These are phyloP conservation scores for Acanthosepion esculentum DNA, from an alignment of 2,888 invertebrate species.

Conservation along the genomic window DNA sequence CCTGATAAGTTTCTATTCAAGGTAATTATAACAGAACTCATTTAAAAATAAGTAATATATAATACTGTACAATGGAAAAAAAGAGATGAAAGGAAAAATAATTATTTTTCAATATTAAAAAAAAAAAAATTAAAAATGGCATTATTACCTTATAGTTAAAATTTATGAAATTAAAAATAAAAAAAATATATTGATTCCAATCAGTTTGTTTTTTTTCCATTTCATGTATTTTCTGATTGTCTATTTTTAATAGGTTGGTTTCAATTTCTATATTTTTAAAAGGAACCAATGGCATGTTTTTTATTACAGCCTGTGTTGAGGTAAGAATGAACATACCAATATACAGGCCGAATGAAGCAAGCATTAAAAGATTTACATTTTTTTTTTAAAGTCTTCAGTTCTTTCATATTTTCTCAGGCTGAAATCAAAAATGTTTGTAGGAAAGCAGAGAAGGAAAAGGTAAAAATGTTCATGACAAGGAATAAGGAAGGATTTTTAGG, in stretches of 20 bases:
- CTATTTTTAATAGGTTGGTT: neutral
- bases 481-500: neutral
- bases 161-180: slow-evolving; percentile 33
- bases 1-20: neutral
- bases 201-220: neutral
- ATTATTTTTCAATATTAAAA: neutral
- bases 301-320: neutral
- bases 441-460: neutral
- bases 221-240: neutral
- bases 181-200: neutral
- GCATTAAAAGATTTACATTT: neutral
- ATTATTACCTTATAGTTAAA: neutral
- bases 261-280: neutral
- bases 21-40: too few relatives aligned
- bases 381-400: neutral
- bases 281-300: neutral
- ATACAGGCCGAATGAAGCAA: neutral
- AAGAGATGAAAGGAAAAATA: neutral
- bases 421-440: neutral
- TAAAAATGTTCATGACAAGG: neutral
- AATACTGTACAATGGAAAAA: neutral
- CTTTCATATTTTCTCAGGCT: neutral
- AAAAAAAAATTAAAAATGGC: neutral
- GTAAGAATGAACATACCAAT: neutral
- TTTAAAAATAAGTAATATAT: neutral